Percentiles rank a stretch among this genome's conserved stretches.
These are phyloP conservation scores for Menura novaehollandiae DNA, from an alignment of 2,113 vertebrate species.

Conservation along the genomic window DNA sequence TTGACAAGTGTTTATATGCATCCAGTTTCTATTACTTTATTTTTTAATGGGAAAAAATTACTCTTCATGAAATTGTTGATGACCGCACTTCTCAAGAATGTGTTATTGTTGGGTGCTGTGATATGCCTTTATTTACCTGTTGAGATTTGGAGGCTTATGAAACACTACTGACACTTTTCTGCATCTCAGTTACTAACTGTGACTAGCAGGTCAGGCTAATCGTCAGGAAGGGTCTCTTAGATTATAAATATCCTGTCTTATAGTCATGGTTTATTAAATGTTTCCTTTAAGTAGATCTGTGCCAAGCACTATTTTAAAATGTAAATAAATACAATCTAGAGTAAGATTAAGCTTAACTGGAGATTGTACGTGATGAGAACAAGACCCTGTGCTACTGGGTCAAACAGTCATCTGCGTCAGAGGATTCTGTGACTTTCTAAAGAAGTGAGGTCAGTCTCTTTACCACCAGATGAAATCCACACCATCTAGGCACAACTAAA, in stretches of 20 bases:
- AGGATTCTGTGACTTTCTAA: neutral
- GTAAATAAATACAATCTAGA: neutral
- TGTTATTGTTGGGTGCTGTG: neutral
- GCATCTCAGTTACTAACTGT: neutral
- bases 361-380: neutral
- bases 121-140: neutral
- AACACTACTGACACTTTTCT: neutral
- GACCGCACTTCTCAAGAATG: neutral
- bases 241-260: neutral
- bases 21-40: neutral
- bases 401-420: neutral
- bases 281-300: neutral
- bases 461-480: neutral
- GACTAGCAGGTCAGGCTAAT: neutral
- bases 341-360: neutral
- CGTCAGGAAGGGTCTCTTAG: neutral
- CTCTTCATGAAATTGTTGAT: neutral
- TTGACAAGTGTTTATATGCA: neutral
- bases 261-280: neutral
- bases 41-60: neutral
- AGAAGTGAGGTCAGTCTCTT: neutral
- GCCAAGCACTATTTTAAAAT: neutral
- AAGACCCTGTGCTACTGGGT: neutral
- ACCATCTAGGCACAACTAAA: neutral
- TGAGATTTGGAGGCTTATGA: neutral